Evolutionary conservation across 2,113 vertebrate species (phyloP).

Genomic region (Labeo catla): DNA sequence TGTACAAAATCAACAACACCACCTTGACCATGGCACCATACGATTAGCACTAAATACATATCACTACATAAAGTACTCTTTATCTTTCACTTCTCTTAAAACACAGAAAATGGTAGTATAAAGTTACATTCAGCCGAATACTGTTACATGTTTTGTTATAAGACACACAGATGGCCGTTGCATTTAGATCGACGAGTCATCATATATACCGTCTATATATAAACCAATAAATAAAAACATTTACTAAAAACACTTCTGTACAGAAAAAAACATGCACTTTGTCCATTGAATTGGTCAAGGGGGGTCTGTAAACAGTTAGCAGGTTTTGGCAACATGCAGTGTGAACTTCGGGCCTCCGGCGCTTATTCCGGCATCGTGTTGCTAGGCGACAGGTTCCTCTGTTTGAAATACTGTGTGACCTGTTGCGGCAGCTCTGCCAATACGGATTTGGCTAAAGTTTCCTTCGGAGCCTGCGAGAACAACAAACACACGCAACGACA

Average conservation of each 20-base stretch:
- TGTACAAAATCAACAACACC: conserved; percentile 78
- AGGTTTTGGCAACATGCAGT: conserved; percentile 79
- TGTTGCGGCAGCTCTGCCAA: conserved; percentile 97
- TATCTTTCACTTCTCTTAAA: conserved; percentile 64
- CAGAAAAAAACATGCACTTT: conserved; percentile 70
- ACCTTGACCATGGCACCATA: conserved; percentile 70
- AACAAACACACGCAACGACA: conserved; percentile 42
- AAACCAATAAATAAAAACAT: conserved; percentile 62
- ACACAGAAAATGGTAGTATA: conserved; percentile 83
- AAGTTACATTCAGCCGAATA: conserved; percentile 85
- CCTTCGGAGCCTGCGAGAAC: conserved; percentile 88
- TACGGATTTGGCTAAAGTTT: conserved; percentile 96
- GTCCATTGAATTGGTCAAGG: conserved; percentile 47
- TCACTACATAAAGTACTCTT: conserved; percentile 75
- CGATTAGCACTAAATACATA: conserved; percentile 69
- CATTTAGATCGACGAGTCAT: conserved; percentile 39
- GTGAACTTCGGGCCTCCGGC: conserved; percentile 44
- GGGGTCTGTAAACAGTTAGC: conserved; percentile 71
- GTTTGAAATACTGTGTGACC: conserved; percentile 98
- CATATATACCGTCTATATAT: conserved; percentile 24
- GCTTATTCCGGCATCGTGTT: conserved; percentile 83
- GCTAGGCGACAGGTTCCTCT: conserved; percentile 89
- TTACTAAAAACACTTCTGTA: conserved; percentile 58
- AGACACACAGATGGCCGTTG: conserved; percentile 35
- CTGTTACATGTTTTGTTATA: conserved; percentile 44